Evolutionary conservation across 2,888 invertebrate genomes (phyloP).

Genomic region (Cephus rjabovi): DNA sequence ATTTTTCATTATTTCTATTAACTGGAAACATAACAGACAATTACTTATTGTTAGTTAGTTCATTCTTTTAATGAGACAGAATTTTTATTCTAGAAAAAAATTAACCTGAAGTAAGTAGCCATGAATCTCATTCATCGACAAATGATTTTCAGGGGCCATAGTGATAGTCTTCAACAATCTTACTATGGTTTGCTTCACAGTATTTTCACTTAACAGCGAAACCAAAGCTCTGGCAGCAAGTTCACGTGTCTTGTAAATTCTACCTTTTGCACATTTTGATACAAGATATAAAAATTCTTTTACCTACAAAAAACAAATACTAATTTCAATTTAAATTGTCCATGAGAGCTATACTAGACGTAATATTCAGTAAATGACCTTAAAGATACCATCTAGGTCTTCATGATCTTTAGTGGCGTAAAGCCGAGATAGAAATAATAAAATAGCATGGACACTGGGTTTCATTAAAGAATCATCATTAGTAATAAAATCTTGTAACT

Average conservation of each 20-base stretch:
- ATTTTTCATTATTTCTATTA: conserved; percentile 62
- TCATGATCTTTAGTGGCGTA: conserved; percentile 79
- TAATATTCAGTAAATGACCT: conserved; percentile 11
- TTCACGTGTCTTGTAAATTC: conserved; percentile 77
- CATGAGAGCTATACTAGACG: neutral
- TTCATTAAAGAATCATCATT: conserved; percentile 67
- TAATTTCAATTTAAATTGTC: conserved; percentile 10
- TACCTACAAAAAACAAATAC: conserved; percentile 67
- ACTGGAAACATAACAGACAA: conserved; percentile 43
- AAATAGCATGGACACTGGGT: conserved; percentile 79
- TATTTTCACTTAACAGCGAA: conserved; percentile 70
- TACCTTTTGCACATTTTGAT: conserved; percentile 73
- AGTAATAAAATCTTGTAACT: conserved; percentile 61
- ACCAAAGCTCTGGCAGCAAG: conserved; percentile 80
- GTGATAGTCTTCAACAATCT: conserved; percentile 59
- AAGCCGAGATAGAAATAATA: conserved; percentile 82
- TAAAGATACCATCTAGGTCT: conserved; percentile 73
- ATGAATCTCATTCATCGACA: conserved; percentile 72
- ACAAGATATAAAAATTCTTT: conserved; percentile 76
- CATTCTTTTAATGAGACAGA: neutral
- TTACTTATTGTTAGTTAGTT: neutral
- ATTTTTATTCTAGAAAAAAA: neutral
- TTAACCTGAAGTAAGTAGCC: conserved; percentile 76
- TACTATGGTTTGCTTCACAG: conserved; percentile 47
- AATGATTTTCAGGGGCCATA: conserved; percentile 16